Evolutionary conservation across 2,888 invertebrate genomes (phyloP).

Genomic region (Mantis religiosa): DNA sequence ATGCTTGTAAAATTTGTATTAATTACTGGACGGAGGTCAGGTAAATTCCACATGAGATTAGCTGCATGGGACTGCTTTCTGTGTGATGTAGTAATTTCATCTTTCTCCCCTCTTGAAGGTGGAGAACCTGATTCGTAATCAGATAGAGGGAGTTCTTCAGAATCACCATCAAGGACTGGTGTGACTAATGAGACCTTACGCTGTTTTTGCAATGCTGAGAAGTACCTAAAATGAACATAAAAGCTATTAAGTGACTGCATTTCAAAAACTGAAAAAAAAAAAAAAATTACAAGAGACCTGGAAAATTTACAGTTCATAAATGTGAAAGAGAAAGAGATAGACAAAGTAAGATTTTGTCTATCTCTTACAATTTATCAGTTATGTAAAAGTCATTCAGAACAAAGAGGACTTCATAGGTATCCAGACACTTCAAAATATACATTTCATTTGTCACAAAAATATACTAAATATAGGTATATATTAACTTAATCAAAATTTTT

Average conservation of each 20-base stretch:
- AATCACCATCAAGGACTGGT: not conserved
- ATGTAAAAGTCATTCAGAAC: too few relatives aligned
- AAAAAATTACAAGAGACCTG: too few relatives aligned
- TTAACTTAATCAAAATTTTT: too few relatives aligned
- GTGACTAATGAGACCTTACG: not conserved
- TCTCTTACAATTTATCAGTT: too few relatives aligned
- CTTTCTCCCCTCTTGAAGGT: conserved; percentile 50
- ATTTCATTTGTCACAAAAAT: too few relatives aligned
- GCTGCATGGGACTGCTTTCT: not conserved
- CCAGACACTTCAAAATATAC: too few relatives aligned
- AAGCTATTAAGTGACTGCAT: not conserved
- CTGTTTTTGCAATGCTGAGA: conserved; percentile 7
- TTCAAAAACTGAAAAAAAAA: too few relatives aligned
- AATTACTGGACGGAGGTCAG: conserved; percentile 48
- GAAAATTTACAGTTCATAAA: too few relatives aligned
- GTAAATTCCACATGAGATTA: conserved; percentile 29
- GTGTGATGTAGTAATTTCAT: not conserved
- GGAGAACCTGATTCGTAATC: conserved; percentile 57
- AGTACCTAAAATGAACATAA: conserved; percentile 10
- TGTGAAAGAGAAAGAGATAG: too few relatives aligned
- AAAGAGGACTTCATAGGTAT: too few relatives aligned
- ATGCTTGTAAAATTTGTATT: conserved; percentile 49
- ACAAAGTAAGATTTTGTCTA: too few relatives aligned
- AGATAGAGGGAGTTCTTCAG: conserved; percentile 42
- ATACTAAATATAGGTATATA: too few relatives aligned